phyloP scores from a whole-genome alignment of 2,888 invertebrate genomes.

The Drosophila mettleri region DNA sequence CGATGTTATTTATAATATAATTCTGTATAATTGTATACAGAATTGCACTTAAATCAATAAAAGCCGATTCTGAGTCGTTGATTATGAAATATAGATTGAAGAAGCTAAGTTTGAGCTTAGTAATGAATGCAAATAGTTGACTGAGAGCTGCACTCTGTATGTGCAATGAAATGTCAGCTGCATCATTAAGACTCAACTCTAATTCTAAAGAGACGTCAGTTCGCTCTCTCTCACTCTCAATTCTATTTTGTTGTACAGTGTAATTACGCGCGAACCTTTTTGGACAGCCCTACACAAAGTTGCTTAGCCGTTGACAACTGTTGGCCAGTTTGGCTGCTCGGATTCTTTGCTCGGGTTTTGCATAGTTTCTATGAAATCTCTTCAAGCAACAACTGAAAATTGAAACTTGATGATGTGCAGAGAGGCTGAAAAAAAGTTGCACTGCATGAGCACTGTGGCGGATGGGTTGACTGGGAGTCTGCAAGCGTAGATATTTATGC shows the following conservation, averaged over 20 bases:
- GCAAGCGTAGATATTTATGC: conserved; percentile 73
- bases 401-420: conserved; percentile 84
- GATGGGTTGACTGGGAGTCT: conserved; percentile 41
- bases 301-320: conserved; percentile 68
- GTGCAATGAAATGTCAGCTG: not conserved
- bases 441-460: conserved; percentile 5
- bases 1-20: not conserved
- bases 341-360: conserved; percentile 28
- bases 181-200: no score
- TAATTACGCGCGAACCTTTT: conserved; percentile 51
- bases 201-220: no score
- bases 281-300: conserved; percentile 31
- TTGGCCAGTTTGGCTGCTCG: conserved; percentile 55
- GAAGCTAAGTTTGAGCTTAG: not conserved
- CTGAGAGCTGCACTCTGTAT: not conserved
- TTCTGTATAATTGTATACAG: not conserved
- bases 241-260: conserved; percentile 38
- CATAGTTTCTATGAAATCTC: conserved; percentile 65
- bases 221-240: no score
- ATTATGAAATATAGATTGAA: not conserved
- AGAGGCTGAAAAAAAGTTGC: conserved; percentile 66
- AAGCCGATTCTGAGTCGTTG: not conserved
- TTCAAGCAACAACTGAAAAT: conserved; percentile 73
- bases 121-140: not conserved
- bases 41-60: not conserved